Evolutionary conservation across 2,888 invertebrate genomes (phyloP).

Genomic region (Epinotia nisella): DNA sequence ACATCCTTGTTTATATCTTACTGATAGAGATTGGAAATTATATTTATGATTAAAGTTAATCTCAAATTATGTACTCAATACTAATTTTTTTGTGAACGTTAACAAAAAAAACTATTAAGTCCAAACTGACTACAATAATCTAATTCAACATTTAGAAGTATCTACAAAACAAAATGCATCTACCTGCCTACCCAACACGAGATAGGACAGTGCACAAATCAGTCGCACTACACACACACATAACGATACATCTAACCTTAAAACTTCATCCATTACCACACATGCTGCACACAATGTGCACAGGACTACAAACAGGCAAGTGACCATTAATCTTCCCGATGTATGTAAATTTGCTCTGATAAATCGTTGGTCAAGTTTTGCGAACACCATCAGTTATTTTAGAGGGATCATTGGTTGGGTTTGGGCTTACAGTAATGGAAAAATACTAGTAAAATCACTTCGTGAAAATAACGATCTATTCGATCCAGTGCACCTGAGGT

Average conservation of each 20-base stretch:
- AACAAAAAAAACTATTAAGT: too few relatives aligned
- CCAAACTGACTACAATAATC: too few relatives aligned
- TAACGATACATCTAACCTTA: slow-evolving; percentile 34
- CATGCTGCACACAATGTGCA: slow-evolving; percentile 51
- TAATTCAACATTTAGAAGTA: too few relatives aligned
- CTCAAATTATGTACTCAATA: neutral
- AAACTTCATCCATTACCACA: slow-evolving; percentile 53
- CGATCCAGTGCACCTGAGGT: neutral
- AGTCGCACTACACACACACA: slow-evolving; percentile 9
- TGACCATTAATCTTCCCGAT: slow-evolving; percentile 72
- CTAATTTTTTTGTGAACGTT: neutral
- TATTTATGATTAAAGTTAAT: neutral
- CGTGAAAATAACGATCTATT: neutral
- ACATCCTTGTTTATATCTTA: neutral
- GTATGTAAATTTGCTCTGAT: slow-evolving; percentile 76
- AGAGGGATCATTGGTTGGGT: slow-evolving; percentile 50
- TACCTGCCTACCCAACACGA: neutral
- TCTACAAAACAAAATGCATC: neutral
- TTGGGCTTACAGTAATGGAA: slow-evolving; percentile 17
- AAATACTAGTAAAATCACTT: slow-evolving; percentile 1
- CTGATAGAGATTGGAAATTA: neutral
- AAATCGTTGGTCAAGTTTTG: slow-evolving; percentile 70
- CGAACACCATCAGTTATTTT: slow-evolving; percentile 58
- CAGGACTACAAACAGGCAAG: slow-evolving; percentile 61
- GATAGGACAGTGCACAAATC: neutral